These are phyloP conservation scores for Triplophysa rosa DNA, from an alignment of 2,113 vertebrate genomes.

Conservation along the genomic window DNA sequence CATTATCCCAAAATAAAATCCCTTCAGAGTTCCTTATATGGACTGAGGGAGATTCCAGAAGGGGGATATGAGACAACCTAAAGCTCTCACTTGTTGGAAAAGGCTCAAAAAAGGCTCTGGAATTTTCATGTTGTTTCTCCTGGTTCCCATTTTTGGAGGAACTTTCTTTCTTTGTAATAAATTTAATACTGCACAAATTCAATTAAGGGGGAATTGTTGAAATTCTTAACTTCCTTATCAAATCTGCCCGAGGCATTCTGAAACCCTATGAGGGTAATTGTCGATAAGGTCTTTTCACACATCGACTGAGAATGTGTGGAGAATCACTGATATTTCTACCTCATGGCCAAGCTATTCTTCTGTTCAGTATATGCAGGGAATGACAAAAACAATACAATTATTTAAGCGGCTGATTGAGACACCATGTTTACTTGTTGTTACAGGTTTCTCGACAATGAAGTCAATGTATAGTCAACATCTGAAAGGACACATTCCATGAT, in stretches of 20 bases:
- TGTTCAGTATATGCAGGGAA: not conserved
- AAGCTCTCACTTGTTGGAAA: slow-evolving; percentile 58
- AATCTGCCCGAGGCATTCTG: not conserved
- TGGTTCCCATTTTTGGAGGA: slow-evolving; percentile 2
- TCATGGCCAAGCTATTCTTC: not conserved
- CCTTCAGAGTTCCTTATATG: slow-evolving; percentile 72
- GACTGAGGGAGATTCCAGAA: slow-evolving; percentile 63
- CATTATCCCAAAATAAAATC: slow-evolving; percentile 73
- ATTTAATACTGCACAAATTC: slow-evolving; percentile 39
- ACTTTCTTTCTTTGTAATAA: slow-evolving; percentile 18
- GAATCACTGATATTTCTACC: slow-evolving; percentile 1
- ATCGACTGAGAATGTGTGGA: slow-evolving; percentile 9
- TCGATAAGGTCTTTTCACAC: slow-evolving; percentile 19
- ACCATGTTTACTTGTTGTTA: not conserved
- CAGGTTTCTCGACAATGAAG: not conserved
- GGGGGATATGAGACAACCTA: slow-evolving; percentile 56
- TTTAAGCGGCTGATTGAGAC: not conserved
- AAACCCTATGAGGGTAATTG: not conserved
- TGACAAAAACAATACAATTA: too few species aligned
- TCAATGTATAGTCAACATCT: too few species aligned
- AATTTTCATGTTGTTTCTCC: slow-evolving; percentile 51
- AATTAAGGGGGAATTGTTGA: slow-evolving; percentile 26
- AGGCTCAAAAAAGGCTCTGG: slow-evolving; percentile 48
- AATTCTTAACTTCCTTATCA: slow-evolving; percentile 29
- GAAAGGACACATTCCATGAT: too few species aligned